These are phyloP conservation scores for Clivina fossor DNA, from an alignment of 2,888 invertebrate genomes.

Conservation along the genomic window DNA sequence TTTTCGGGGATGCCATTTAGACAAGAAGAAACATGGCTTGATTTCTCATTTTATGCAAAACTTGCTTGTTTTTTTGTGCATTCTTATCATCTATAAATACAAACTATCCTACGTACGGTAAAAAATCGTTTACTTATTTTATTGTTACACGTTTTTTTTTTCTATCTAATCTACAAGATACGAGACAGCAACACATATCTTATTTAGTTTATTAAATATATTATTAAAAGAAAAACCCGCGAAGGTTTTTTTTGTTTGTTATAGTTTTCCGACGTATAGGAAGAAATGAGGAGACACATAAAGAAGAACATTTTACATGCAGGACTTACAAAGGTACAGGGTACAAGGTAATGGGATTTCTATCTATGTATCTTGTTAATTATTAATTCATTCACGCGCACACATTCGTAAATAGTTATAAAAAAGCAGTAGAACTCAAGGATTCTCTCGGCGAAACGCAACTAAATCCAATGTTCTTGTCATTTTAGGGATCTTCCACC, in stretches of 20 bases:
- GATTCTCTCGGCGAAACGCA: conserved; percentile 22
- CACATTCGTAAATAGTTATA: conserved; percentile 50
- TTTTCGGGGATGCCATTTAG: conserved; percentile 4
- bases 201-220: too few species aligned
- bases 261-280: too few species aligned
- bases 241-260: too few species aligned
- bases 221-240: too few species aligned
- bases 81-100: conserved; percentile 27
- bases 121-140: conserved; percentile 5
- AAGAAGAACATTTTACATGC: neutral
- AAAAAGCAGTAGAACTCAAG: conserved; percentile 40
- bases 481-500: too few species aligned
- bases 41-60: too few species aligned
- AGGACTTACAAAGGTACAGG: too few species aligned
- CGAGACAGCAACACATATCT: conserved; percentile 32
- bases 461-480: too few species aligned
- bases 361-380: conserved; percentile 33
- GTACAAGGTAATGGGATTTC: conserved; percentile 6
- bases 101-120: conserved; percentile 21
- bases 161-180: conserved; percentile 21
- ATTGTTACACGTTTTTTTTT: conserved; percentile 8
- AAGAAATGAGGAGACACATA: neutral
- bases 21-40: too few species aligned
- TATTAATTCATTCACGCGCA: conserved; percentile 40
- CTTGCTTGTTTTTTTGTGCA: conserved; percentile 25